Evolutionary conservation across 2,888 invertebrate genomes (phyloP), one percentile per base, ranked within the genome.

Genomic region (Agrochola lychnidis): DNA sequence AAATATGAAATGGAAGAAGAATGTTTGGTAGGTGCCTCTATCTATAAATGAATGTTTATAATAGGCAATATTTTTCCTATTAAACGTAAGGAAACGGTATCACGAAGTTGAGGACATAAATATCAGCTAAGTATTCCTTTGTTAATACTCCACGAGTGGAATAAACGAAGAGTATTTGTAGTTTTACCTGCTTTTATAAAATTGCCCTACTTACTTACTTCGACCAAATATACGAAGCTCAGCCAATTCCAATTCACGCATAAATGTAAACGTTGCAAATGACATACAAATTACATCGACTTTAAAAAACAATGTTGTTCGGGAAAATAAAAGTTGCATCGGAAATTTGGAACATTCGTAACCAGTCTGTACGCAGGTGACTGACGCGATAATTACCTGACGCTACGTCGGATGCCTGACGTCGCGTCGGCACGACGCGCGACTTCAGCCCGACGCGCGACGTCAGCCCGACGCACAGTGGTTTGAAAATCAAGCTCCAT

Each of bases 321-420:
- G 59, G 74, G 53, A 68, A 76, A 72, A 84, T 74, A 79, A 73
- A 73, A 75, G 57, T 82, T 75, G 73, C 66, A 73, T 77, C 30
- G 56, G 61, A n/a, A n/a, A n/a, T n/a, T n/a, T n/a, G n/a, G n/a
- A 78, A 78, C 40, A 53, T 48, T 42, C 22, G 36, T 14, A 51
- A 62, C 42, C 22, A 36, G 56, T 76, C 61, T n/a, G 51, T 36
- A 30, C 40, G 40, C 77, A 77, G 45, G 78, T 73, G 82, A 71
- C 61, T 76, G 85, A 80, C 77, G 59, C 3, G 25, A 77, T 87
- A 82, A 85, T 86, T 86, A 86, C 59, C 40, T 40, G 19, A 30
- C 45, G 42, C 48, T 22, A 45, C 25, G 64, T 48, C 62, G 40
- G 62, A 56, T 40, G 36, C 16, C 30, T 19, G 63, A 40, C 14